Base-by-base conservation (phyloP, 1,140 invertebrate genomes). In the Drosophila fuyamai region DNA sequence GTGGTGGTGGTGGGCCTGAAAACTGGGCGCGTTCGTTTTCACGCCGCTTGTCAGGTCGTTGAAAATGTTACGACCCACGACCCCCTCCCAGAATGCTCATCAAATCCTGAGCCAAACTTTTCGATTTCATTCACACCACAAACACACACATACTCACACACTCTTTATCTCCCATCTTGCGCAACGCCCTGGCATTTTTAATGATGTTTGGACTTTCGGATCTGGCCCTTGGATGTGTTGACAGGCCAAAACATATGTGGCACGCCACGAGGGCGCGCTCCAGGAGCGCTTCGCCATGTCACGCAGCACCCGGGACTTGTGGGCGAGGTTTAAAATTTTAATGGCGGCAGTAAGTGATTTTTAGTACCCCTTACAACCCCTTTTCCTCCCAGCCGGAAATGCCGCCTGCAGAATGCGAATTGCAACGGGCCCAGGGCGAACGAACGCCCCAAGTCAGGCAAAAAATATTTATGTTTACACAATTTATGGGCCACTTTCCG, bases 211-310 rank as follows among this genome's bases (percentile, higher is more conserved):
- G 63, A 77, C 74, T 68, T 54, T 23, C 14, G 48, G 40, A 51
- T 76, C 57, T 56, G 56, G 38, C 14, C 18, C 51, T 59, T 29
- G 54, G 18, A 51, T 78, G 56, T 78, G 76, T 90, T 81, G 84
- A 89, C 81, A 94, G 94, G 97, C 98, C 0, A 98, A 98, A 92
- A 93, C 94, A 46, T 98, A 97, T 91, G 95, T 99, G 14, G 96
- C 96, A 84, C 94, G 95, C 59, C 97, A 98, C 90, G 97, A 99
- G 92, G 97, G 97, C 1, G 96, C 96, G 74, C 93, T 98, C 43
- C 97, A 98, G 82, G 97, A 98, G 90, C 93, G 97, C 73, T 94
- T 99, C 54, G 97, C 97, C n/a, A 96, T 98, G 92, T 97, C 95
- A 67, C 95, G 94, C 93, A 97, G 94, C 79, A 98, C 97, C 0